phyloP scores from a whole-genome alignment of 2,888 invertebrate species.

The Tetropium fuscum region DNA sequence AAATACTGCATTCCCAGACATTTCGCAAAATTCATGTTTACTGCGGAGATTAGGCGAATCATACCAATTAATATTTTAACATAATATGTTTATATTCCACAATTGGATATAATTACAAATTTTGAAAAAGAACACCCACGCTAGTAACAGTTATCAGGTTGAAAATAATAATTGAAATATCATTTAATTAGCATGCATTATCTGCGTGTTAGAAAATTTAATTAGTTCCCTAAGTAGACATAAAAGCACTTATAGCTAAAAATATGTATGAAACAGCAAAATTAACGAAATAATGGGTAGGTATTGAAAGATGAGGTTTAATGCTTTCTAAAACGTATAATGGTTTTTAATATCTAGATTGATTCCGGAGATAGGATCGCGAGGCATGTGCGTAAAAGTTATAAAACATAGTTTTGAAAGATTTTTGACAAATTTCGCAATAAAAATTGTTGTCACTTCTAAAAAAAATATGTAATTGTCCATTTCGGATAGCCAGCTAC shows the following conservation, averaged over 20 bases:
- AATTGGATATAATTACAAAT: not conserved
- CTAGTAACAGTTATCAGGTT: constrained; percentile 4
- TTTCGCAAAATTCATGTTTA: not conserved
- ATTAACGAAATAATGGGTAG: too few relatives aligned
- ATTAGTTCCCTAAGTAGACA: not conserved
- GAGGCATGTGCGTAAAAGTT: not conserved
- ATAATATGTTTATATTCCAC: too few relatives aligned
- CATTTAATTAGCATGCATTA: constrained; percentile 1
- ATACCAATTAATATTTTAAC: too few relatives aligned
- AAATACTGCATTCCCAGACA: not conserved
- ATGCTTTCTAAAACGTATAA: too few relatives aligned
- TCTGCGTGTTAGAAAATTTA: not conserved
- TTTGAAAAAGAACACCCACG: constrained; percentile 5
- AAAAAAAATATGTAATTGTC: too few relatives aligned
- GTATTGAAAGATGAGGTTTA: too few relatives aligned
- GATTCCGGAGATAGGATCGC: not conserved
- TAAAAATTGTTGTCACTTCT: too few relatives aligned
- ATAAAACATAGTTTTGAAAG: too few relatives aligned
- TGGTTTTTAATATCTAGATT: not conserved
- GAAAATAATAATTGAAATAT: not conserved
- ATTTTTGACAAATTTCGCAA: too few relatives aligned
- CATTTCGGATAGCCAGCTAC: too few relatives aligned
- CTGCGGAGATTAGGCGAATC: not conserved
- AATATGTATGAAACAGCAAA: too few relatives aligned
- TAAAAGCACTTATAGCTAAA: too few relatives aligned